These are phyloP conservation scores for Rhodinocichla rosea DNA, from an alignment of 2,113 vertebrate genomes.

Conservation along the genomic window DNA sequence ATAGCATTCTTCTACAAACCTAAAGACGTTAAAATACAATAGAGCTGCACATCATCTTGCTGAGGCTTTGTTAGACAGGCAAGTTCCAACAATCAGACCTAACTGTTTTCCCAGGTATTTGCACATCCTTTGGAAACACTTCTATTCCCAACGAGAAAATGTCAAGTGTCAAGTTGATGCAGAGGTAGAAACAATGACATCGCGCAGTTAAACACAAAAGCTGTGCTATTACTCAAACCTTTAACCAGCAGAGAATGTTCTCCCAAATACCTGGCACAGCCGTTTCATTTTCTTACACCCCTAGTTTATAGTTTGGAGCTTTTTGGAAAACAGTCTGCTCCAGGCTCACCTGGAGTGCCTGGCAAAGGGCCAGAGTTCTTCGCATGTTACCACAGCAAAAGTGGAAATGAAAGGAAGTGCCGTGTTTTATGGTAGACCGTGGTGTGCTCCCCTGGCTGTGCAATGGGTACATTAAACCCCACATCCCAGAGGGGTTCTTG, in stretches of 20 bases:
- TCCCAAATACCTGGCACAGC: neutral
- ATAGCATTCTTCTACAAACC: slow-evolving; percentile 29
- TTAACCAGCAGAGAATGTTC: neutral
- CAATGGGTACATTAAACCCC: neutral
- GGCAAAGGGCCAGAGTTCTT: neutral
- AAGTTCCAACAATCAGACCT: neutral
- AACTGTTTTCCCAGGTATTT: neutral
- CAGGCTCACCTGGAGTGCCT: neutral
- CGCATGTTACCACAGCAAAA: neutral
- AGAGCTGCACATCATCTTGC: neutral
- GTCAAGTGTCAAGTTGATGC: neutral
- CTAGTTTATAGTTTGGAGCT: neutral
- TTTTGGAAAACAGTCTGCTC: neutral
- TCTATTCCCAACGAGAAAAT: neutral
- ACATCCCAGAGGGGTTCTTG: neutral
- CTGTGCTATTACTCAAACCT: neutral
- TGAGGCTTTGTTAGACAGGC: neutral
- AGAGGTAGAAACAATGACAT: neutral
- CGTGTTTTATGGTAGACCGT: accelerated
- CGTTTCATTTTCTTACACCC: neutral
- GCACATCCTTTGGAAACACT: neutral
- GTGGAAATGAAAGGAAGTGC: neutral
- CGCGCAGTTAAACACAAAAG: neutral
- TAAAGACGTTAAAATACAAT: neutral
- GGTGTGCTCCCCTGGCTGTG: neutral